Conservation (phyloP, 1,140 invertebrate genomes). For the Cotesia vestalis region DNA sequence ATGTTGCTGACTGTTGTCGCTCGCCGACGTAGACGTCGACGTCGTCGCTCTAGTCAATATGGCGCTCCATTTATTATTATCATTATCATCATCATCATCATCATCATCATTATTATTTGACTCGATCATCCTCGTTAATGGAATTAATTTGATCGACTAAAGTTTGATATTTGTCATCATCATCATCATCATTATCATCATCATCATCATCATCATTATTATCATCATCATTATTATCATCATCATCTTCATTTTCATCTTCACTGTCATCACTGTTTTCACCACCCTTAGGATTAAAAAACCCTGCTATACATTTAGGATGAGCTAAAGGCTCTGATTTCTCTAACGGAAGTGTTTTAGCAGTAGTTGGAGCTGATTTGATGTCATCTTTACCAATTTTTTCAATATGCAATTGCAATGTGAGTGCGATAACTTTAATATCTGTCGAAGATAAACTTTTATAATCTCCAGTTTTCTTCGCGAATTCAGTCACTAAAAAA, state of each 20-base stretch:
- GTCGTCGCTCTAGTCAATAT: neutral
- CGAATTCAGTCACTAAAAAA: conserved; percentile 83
- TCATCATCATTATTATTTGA: conserved; percentile 33
- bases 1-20: neutral
- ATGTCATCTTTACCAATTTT: conserved; percentile 80
- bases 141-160: conserved; percentile 48
- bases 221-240: too few relatives aligned
- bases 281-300: conserved; percentile 64
- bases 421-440: conserved; percentile 92
- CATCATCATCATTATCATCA: conserved; percentile 38
- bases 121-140: conserved; percentile 54
- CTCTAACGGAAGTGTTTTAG: conserved; percentile 67
- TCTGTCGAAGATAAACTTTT: conserved; percentile 89
- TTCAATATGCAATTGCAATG: conserved; percentile 92
- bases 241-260: conserved; percentile 40
- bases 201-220: too few relatives aligned
- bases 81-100: too few relatives aligned
- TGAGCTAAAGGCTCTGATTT: conserved; percentile 45
- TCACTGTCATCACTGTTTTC: conserved; percentile 39
- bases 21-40: conserved; percentile 7
- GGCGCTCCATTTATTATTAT: too few relatives aligned
- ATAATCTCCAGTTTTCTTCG: conserved; percentile 98
- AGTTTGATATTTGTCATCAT: neutral
- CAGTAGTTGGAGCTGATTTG: conserved; percentile 74
- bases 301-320: conserved; percentile 64